Base-by-base conservation (phyloP, 2,113 vertebrate genomes). In the Leptosomus discolor region DNA sequence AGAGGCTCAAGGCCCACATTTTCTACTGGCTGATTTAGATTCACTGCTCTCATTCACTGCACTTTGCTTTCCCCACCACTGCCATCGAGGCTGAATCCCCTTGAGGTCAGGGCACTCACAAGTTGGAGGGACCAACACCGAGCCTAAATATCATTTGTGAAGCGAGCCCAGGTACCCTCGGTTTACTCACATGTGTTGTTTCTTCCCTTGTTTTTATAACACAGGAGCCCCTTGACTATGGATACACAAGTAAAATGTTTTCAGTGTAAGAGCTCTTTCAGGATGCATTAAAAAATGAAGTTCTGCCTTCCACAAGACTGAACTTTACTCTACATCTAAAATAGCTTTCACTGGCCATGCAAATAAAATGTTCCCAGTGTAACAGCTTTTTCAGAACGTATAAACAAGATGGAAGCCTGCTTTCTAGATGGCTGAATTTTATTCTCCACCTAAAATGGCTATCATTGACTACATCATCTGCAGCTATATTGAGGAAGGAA, bases 401-500 rank as follows among this genome's bases (percentile, higher is more conserved):
- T n/a, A 96, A 91, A 81, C 83, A 92, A 94, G 68, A 94, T 86
- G 83, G 51, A 89, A 90, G 64, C 58, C 54, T 96, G 68, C 41
- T 64, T 96, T 88, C 71, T 91, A 71, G 39, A 71, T 68, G 88
- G 48, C 24, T 91, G 86, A 75, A 85, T 94, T 89, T 91, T 92
- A 85, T 89, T 91, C 75, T 91, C 65, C 24, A 50, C 69, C 65
- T 89, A 64, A 89, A 91, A 95, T 85, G 65, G 76, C 64, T 84
- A 61, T 94, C 94, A 89, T 11, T 95, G 88, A 91, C 91, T 88
- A 82, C 61, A 78, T 91, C 83, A 91, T 91, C 86, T 89, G 48
- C 73, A 91, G 73, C 94, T 94, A 68, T 85, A 75, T 50, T 94
- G 86, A 95, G 83, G 84, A 94, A 89, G 79, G 76, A 97, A 75